phyloP scores from a whole-genome alignment of 2,113 vertebrate species.

The Oncorhynchus kisutch region DNA sequence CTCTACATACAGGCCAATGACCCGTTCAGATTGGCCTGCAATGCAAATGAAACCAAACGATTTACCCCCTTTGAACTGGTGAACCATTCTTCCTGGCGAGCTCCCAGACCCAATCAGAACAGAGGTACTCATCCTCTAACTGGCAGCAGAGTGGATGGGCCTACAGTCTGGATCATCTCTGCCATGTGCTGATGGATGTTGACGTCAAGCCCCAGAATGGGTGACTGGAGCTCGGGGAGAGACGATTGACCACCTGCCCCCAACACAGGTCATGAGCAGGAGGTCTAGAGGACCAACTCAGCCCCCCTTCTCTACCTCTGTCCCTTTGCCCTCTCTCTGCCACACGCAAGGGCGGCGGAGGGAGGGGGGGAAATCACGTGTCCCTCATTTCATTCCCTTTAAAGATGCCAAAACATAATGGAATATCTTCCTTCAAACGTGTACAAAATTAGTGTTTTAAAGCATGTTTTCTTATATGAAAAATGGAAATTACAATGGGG shows the following conservation, averaged over 20 bases:
- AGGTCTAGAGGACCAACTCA: conserved; percentile 4
- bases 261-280: conserved; percentile 33
- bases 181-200: conserved; percentile 15
- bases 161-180: conserved; percentile 21
- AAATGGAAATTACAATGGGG: background rate
- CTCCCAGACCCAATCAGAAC: background rate
- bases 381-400: background rate
- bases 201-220: background rate
- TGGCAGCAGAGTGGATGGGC: background rate
- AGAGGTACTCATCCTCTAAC: background rate
- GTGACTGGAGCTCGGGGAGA: conserved; percentile 7
- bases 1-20: too few species aligned
- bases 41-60: too few species aligned
- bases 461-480: background rate
- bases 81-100: too few species aligned
- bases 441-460: background rate
- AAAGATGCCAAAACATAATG: background rate
- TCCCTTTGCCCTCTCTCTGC: conserved; percentile 8
- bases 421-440: background rate
- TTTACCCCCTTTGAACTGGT: too few species aligned
- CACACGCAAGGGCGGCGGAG: background rate
- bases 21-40: too few species aligned
- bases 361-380: background rate
- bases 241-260: conserved; percentile 45
- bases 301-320: background rate